These are phyloP conservation scores for Druceiella hillmani DNA, from an alignment of 2,888 invertebrate genomes.

Conservation along the genomic window DNA sequence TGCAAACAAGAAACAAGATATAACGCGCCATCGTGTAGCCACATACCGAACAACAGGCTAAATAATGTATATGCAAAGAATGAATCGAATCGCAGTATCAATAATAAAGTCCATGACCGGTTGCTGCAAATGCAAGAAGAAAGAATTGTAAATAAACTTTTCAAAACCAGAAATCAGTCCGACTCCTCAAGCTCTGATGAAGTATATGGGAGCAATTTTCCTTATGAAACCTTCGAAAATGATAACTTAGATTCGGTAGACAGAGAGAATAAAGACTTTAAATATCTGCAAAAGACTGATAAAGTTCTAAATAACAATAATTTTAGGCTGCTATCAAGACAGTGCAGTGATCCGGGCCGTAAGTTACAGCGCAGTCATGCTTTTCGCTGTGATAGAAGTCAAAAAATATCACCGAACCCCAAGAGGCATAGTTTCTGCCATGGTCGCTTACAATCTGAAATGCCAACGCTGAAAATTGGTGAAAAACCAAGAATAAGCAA, in stretches of 20 bases:
- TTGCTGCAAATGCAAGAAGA: too few relatives aligned
- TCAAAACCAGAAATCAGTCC: too few relatives aligned
- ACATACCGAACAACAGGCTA: too few relatives aligned
- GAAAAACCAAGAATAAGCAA: conserved; percentile 36
- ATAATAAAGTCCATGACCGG: too few relatives aligned
- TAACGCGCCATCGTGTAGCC: conserved; percentile 8
- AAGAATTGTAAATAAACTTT: too few relatives aligned
- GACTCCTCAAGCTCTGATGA: too few relatives aligned
- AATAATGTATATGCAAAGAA: too few relatives aligned
- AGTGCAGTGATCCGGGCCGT: conserved; percentile 48
- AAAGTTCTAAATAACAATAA: conserved; percentile 13
- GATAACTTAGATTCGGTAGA: too few relatives aligned
- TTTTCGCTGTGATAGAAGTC: conserved; percentile 50
- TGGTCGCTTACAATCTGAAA: conserved; percentile 34
- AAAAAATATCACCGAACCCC: conserved; percentile 34
- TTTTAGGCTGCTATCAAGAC: conserved; percentile 35
- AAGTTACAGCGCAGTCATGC: conserved; percentile 56
- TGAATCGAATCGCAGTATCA: too few relatives aligned
- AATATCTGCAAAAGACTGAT: conserved; percentile 1
- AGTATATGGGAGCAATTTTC: too few relatives aligned
- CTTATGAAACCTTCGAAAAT: too few relatives aligned
- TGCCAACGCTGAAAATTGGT: conserved; percentile 36
- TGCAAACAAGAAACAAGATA: conserved; percentile 10
- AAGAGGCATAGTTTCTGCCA: conserved; percentile 41
- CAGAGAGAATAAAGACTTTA: too few relatives aligned